Percentiles rank a stretch among this genome's conserved stretches.
Evolutionary conservation across 2,113 vertebrate species (phyloP).

Genomic region (Bujurquina vittata): DNA sequence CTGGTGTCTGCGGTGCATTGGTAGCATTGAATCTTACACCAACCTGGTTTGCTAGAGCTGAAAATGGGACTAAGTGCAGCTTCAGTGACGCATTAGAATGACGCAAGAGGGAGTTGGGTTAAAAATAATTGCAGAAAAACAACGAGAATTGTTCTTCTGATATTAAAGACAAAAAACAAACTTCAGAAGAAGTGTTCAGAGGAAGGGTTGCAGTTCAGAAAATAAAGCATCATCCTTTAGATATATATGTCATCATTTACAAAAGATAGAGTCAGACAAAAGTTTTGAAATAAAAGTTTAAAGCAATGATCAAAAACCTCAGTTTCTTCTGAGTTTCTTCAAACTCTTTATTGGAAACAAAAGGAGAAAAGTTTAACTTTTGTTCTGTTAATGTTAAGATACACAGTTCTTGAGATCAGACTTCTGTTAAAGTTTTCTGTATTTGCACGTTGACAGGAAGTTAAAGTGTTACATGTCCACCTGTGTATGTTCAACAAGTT

Average conservation of each 20-base stretch:
- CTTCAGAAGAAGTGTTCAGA: background rate
- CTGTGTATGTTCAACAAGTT: slow-evolving; percentile 30
- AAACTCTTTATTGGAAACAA: no score
- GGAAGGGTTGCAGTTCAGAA: background rate
- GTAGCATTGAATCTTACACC: background rate
- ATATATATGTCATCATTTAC: no score
- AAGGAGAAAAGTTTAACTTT: background rate
- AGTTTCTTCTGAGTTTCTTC: no score
- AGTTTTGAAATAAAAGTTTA: no score
- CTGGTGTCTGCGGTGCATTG: no score
- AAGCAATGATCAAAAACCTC: no score
- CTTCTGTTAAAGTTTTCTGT: background rate
- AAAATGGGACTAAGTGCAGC: background rate
- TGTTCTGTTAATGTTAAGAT: background rate
- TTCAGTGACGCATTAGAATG: no score
- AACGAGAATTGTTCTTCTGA: background rate
- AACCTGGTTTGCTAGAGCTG: background rate
- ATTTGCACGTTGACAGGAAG: background rate
- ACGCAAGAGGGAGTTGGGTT: background rate
- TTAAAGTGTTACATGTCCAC: background rate
- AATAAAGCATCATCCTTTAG: no score
- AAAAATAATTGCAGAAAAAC: background rate
- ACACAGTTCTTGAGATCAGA: background rate
- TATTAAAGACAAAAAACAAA: background rate
- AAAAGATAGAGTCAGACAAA: background rate